A percentile compares a stretch with the other conserved stretches of the same genome.
Evolutionary conservation across 2,888 invertebrate species (phyloP).

Genomic region (Venusia cambrica): DNA sequence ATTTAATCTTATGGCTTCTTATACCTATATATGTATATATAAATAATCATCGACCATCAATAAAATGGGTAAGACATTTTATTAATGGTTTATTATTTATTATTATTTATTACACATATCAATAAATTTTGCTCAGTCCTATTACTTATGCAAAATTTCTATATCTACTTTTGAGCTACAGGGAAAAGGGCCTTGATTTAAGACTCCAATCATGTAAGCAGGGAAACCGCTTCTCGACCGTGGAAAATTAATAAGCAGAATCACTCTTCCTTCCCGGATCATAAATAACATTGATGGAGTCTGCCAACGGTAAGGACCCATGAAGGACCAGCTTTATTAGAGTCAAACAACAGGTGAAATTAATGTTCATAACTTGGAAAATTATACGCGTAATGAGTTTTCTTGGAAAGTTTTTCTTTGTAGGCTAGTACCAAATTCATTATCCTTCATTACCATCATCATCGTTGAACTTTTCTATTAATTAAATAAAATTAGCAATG

Average conservation of each 20-base stretch:
- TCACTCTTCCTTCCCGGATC: constrained; percentile 67
- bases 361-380: constrained; percentile 30
- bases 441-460: too few relatives aligned
- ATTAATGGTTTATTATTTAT: too few relatives aligned
- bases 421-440: neutral
- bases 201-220: constrained; percentile 58
- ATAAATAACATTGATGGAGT: constrained; percentile 73
- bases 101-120: too few relatives aligned
- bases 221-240: constrained; percentile 60
- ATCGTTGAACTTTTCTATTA: too few relatives aligned
- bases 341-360: constrained; percentile 55
- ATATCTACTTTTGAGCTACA: too few relatives aligned
- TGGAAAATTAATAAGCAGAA: constrained; percentile 73
- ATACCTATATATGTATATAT: too few relatives aligned
- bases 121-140: too few relatives aligned
- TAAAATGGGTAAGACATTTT: too few relatives aligned
- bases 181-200: constrained; percentile 46
- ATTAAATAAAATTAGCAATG: too few relatives aligned
- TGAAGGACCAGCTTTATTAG: constrained; percentile 63
- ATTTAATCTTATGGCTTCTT: too few relatives aligned
- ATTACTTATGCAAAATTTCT: too few relatives aligned
- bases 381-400: constrained; percentile 17
- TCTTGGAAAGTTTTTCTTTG: constrained; percentile 9
- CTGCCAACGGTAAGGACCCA: constrained; percentile 60
- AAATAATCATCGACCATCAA: too few relatives aligned